A percentile compares a stretch with the other conserved stretches of the same genome.
phyloP scores from a whole-genome alignment of 2,888 invertebrate genomes.

The Drosophila percnosoma region DNA sequence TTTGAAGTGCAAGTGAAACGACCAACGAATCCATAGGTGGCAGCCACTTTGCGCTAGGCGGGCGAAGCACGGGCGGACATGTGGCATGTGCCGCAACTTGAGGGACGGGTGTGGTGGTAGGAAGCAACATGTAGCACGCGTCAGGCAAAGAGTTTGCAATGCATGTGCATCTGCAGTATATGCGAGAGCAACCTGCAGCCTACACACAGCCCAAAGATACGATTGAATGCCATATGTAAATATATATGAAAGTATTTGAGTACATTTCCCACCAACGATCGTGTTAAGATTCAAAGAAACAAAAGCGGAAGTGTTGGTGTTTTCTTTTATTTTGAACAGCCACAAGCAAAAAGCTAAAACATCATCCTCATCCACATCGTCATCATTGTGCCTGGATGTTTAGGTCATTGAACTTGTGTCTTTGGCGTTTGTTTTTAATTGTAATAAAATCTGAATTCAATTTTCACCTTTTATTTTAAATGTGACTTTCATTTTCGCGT shows the following conservation, averaged over 20 bases:
- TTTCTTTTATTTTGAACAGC: conserved; percentile 73
- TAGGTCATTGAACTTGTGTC: conserved; percentile 65
- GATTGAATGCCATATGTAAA: conserved; percentile 20
- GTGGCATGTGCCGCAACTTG: conserved; percentile 69
- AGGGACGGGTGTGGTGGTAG: conserved; percentile 10
- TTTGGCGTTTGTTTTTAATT: conserved; percentile 14
- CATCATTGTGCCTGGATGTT: conserved; percentile 31
- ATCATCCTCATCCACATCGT: conserved; percentile 38
- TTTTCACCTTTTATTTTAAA: neutral
- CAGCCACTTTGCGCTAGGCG: conserved; percentile 67
- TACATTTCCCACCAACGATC: conserved; percentile 46
- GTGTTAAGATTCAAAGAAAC: conserved; percentile 79
- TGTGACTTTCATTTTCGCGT: neutral
- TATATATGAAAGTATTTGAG: neutral
- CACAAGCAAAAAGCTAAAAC: conserved; percentile 64
- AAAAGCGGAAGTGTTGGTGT: conserved; percentile 78
- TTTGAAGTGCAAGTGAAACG: conserved; percentile 70
- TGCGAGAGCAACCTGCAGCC: conserved; percentile 45
- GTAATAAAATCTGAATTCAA: neutral
- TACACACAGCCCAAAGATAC: conserved; percentile 24
- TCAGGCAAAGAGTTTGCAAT: conserved; percentile 38
- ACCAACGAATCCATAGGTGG: conserved; percentile 64
- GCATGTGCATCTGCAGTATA: conserved; percentile 24
- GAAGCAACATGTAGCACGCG: conserved; percentile 27
- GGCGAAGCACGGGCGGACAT: conserved; percentile 9